Evolutionary conservation across 2,113 vertebrate species (phyloP), one percentile per base, ranked within the genome.

Genomic region (Eublepharis macularius): DNA sequence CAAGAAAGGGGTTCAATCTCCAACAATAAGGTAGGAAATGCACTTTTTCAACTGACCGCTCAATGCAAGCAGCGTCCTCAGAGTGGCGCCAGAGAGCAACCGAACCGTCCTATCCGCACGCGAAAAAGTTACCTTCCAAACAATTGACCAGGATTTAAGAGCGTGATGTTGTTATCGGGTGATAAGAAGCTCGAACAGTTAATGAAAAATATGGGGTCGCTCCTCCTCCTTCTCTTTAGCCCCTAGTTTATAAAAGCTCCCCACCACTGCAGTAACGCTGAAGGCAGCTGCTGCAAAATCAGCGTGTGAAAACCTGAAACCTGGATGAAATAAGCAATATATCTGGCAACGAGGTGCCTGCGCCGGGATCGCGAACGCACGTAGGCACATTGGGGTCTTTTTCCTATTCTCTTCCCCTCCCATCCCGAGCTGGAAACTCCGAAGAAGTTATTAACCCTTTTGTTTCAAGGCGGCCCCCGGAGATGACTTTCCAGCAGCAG

Each of bases 401-500:
- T 47, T 13, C 24, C 32, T 32, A 80, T 87, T 80, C 79, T 81
- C 51, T 82, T 69, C 86, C 54, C 80, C 93, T 90, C 24, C 89
- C 88, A 81, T 92, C 93, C 91, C 43, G 29, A 81, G 91, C 92
- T 76, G 88, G 90, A 93, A 91, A 94, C 80, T 93, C 91, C 90
- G 85, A 92, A 86, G 74, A 77, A 89, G 87, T 92, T 87, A 94
- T 96, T 96, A 96, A 96, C 96, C 95, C 96, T 96, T 96, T 96
- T 96, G 95, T 97, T 95, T 95, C 95, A 94, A 94, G 89, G 89
- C 91, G 89, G 94, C 75, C 86, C 39, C 91, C 68, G 91, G 80
- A 88, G 90, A 76, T 84, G 87, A 86, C 89, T 91, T 91, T 94
- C 89, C 95, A 92, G 92, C 93, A 92, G 92, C 16, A 90, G 90